phyloP scores from a whole-genome alignment of 2,113 vertebrate genomes.

The Megaceryle torquata region DNA sequence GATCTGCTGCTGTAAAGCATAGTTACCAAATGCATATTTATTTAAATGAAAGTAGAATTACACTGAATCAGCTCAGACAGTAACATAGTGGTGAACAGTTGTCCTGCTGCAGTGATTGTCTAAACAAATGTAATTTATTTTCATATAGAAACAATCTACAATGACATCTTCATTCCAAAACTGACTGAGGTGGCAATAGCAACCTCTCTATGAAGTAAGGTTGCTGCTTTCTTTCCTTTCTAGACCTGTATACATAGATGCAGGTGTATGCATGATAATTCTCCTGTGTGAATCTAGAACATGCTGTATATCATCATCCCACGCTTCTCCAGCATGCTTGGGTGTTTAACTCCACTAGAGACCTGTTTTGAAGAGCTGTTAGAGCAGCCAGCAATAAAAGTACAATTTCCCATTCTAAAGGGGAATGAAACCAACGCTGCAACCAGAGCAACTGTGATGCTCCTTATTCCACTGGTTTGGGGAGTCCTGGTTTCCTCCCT shows the following conservation, averaged over 20 bases:
- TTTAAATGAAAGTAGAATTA: neutral
- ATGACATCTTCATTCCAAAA: neutral
- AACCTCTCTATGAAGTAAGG: neutral
- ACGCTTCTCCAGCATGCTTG: neutral
- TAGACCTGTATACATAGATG: neutral
- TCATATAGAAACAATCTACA: neutral
- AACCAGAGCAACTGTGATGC: accelerated
- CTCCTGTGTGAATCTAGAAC: neutral
- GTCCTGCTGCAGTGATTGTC: neutral
- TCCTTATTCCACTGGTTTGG: neutral
- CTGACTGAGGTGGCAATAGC: neutral
- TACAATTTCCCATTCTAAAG: neutral
- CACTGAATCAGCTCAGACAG: neutral
- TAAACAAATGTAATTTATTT: neutral
- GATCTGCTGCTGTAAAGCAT: neutral
- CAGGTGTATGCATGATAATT: neutral
- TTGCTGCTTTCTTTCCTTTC: neutral
- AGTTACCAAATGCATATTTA: neutral
- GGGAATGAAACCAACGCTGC: neutral
- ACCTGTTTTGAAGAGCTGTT: neutral
- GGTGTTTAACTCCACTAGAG: neutral
- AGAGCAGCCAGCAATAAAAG: neutral
- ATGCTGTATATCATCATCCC: neutral
- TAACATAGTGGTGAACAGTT: neutral
- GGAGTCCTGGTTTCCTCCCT: neutral